Percentiles rank a stretch among this genome's conserved stretches.
These are phyloP conservation scores for Mongoloraphidia duomilia DNA, from an alignment of 2,888 invertebrate genomes.

Conservation along the genomic window DNA sequence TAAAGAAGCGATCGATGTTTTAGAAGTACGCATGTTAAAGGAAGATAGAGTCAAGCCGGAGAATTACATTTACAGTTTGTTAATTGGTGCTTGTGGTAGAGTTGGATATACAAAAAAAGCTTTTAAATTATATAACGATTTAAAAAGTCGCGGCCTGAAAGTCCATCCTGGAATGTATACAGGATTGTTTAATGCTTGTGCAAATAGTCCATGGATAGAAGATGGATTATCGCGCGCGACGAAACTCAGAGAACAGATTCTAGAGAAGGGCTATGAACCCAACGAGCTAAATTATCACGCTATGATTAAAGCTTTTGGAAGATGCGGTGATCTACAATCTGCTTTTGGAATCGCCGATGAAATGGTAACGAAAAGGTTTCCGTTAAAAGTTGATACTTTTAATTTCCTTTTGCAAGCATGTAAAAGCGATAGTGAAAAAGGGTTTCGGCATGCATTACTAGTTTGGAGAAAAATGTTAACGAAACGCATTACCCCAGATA, in stretches of 20 bases:
- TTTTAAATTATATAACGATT: constrained; percentile 66
- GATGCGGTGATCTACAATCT: constrained; percentile 59
- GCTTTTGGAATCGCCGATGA: constrained; percentile 77
- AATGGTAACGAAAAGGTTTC: constrained; percentile 51
- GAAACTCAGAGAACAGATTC: constrained; percentile 50
- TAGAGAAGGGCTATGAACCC: constrained; percentile 50
- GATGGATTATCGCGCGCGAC: constrained; percentile 56
- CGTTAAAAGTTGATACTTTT: constrained; percentile 51
- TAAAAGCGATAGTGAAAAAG: constrained; percentile 60
- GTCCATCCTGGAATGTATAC: constrained; percentile 61
- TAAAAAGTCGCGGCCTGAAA: constrained; percentile 59
- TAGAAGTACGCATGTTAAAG: constrained; percentile 62
- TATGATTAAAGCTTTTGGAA: constrained; percentile 84
- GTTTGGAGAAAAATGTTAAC: constrained; percentile 76
- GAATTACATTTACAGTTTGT: constrained; percentile 61
- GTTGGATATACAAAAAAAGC: constrained; percentile 78
- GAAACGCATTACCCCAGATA: constrained; percentile 47
- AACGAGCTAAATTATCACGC: constrained; percentile 70
- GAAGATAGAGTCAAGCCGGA: constrained; percentile 67
- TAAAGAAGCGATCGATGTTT: constrained; percentile 61
- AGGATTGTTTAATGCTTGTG: constrained; percentile 77
- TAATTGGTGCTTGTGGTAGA: constrained; percentile 72
- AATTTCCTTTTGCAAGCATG: constrained; percentile 76
- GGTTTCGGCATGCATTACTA: constrained; percentile 65
- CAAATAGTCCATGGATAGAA: constrained; percentile 54